These are phyloP conservation scores for Parazoanthus darwini DNA, from an alignment of 92 coral and sea anemone species.

Conservation along the genomic window DNA sequence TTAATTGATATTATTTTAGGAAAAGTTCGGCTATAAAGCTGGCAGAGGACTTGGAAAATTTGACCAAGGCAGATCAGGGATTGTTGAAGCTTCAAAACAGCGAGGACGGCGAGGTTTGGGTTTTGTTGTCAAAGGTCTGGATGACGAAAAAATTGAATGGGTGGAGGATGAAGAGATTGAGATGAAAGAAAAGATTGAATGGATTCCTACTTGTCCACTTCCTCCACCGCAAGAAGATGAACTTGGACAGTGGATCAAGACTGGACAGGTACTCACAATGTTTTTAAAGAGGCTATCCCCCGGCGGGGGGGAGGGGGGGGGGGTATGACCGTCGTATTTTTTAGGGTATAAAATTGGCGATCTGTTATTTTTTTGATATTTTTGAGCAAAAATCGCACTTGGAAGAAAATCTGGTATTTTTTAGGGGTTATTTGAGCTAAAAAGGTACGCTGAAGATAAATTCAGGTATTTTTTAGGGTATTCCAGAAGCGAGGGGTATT, in stretches of 20 bases:
- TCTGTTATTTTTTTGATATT: no score
- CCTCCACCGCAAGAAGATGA: slow-evolving; percentile 76
- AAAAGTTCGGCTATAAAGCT: slow-evolving; percentile 87
- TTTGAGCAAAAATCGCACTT: no score
- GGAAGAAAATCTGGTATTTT: no score
- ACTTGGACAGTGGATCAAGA: slow-evolving; percentile 79
- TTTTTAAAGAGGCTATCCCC: neutral
- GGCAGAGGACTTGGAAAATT: slow-evolving; percentile 91
- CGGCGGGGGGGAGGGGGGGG: no score
- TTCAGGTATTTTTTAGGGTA: no score
- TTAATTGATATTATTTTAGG: slow-evolving; percentile 47
- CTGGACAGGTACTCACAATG: slow-evolving; percentile 63
- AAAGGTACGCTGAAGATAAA: no score
- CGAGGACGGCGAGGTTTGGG: slow-evolving; percentile 97
- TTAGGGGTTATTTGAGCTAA: no score
- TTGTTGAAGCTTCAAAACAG: slow-evolving; percentile 84
- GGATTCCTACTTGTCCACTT: slow-evolving; percentile 74
- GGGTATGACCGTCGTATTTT: no score
- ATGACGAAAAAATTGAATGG: slow-evolving; percentile 73
- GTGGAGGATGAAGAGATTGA: slow-evolving; percentile 80
- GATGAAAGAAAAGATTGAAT: slow-evolving; percentile 61
- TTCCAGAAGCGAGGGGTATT: no score
- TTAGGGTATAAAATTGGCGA: no score
- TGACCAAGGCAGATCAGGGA: slow-evolving; percentile 89
- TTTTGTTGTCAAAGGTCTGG: slow-evolving; percentile 85